A percentile compares a stretch with the other conserved stretches of the same genome.
phyloP scores from a whole-genome alignment of 2,888 invertebrate genomes.

The Ditula angustiorana region DNA sequence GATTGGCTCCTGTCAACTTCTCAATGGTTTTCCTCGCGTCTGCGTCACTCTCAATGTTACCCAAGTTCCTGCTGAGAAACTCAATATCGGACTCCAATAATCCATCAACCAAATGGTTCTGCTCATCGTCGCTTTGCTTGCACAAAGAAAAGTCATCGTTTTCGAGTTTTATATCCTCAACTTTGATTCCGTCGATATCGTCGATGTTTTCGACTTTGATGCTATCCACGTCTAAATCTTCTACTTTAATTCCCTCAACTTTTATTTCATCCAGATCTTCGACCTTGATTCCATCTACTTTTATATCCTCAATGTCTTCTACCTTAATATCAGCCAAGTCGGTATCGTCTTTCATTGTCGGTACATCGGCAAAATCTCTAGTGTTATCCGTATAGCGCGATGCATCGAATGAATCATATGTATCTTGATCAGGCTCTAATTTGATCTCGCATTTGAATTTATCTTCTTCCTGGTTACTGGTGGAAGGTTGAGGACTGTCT shows the following conservation, averaged over 20 bases:
- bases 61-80: slow-evolving; percentile 79
- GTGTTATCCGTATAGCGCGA: slow-evolving; percentile 73
- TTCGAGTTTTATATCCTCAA: slow-evolving; percentile 78
- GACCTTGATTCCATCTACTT: slow-evolving; percentile 76
- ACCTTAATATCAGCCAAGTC: slow-evolving; percentile 80
- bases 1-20: slow-evolving; percentile 78
- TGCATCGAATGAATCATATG: slow-evolving; percentile 73
- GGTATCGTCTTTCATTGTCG: slow-evolving; percentile 71
- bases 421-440: slow-evolving; percentile 67
- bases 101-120: slow-evolving; percentile 75
- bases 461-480: slow-evolving; percentile 69
- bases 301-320: slow-evolving; percentile 79
- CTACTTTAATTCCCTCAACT: slow-evolving; percentile 75
- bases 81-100: slow-evolving; percentile 80
- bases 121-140: slow-evolving; percentile 69
- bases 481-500: slow-evolving; percentile 73
- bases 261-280: slow-evolving; percentile 76
- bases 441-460: slow-evolving; percentile 72
- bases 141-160: slow-evolving; percentile 73
- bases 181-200: slow-evolving; percentile 73
- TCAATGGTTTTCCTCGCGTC: slow-evolving; percentile 83
- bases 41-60: slow-evolving; percentile 81
- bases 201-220: slow-evolving; percentile 77
- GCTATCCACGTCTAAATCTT: slow-evolving; percentile 68
- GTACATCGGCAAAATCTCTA: slow-evolving; percentile 71